Evolutionary conservation across 2,888 invertebrate species (phyloP), one percentile per base, ranked within the genome.

Genomic region (Drosophila mimica): DNA sequence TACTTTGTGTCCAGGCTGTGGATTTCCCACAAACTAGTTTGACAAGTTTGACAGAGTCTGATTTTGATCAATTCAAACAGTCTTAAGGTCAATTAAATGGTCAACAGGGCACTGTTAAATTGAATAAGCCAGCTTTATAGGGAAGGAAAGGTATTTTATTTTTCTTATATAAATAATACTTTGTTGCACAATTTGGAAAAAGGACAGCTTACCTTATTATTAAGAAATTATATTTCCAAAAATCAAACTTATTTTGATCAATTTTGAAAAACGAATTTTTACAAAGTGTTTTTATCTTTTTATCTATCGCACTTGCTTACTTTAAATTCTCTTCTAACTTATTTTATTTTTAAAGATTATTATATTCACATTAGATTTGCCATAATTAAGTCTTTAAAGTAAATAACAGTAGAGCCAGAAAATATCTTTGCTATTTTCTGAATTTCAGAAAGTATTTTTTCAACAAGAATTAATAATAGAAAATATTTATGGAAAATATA

Each of bases 281-380:
- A 4, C 2, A 2, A 2, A 9, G n/a, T n/a, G 0, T n/a, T 40
- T n/a, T 9, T 5, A n/a, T 40, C n/a, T n/a, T 9, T 9, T 5
- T 9, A 4, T n/a, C n/a, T n/a, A n/a, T n/a, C n/a, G n/a, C n/a
- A n/a, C 8, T n/a, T 4, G 4, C 2, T 40, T 40, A 8, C 4
- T 40, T 46, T 46, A 11, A 20, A 0, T 20, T 20, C 6, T 20
- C 0, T 43, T 43, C 0, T 3, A 1, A 46, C 20, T 13, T 46
- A 25, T 15, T 4, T 46, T 25, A 7, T 46, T 46, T 13, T 13
- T 2, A 7, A 46, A 0, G 1, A 13, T 7, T 46, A 4, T 0
- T 46, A 20, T 46, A 6, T 13, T 13, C 20, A 4, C 2, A 25
- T 46, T 15, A 7, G 7, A 46, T 4, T 25, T 25, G 4, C 15